phyloP scores from a whole-genome alignment of 2,113 vertebrate species.

The Pteruthius melanotis region DNA sequence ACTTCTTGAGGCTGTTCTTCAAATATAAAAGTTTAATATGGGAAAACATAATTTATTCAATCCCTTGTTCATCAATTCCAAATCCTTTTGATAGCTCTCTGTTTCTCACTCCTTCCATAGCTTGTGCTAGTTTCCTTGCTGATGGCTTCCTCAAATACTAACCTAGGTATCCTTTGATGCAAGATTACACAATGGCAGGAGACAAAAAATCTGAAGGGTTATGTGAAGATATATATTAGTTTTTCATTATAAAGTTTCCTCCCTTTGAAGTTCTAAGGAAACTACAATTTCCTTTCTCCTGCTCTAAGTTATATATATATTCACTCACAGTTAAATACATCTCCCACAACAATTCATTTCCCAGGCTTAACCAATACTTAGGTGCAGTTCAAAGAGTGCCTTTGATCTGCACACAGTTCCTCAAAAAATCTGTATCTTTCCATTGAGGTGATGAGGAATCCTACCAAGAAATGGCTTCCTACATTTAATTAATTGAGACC shows the following conservation, averaged over 20 bases:
- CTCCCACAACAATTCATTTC: slow-evolving; percentile 16
- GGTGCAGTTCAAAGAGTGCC: neutral
- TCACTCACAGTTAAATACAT: neutral
- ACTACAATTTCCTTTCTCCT: slow-evolving; percentile 40
- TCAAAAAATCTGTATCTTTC: neutral
- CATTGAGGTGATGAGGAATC: neutral
- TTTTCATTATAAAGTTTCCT: slow-evolving; percentile 31
- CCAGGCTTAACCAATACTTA: neutral
- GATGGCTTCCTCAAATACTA: neutral
- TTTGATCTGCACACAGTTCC: neutral
- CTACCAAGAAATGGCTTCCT: neutral
- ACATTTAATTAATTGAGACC: neutral
- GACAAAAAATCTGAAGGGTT: neutral
- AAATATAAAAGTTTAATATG: neutral
- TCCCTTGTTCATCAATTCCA: neutral
- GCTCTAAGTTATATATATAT: neutral
- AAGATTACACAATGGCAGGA: slow-evolving; percentile 3
- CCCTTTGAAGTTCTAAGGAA: slow-evolving; percentile 50
- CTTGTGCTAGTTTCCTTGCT: neutral
- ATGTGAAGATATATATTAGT: neutral
- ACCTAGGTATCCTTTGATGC: slow-evolving; percentile 19
- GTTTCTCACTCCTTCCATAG: neutral
- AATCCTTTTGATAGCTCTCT: neutral
- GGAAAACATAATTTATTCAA: neutral
- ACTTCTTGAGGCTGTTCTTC: neutral